A percentile compares a stretch with the other conserved stretches of the same genome.
These are phyloP conservation scores for Acanthosoma haemorrhoidale DNA, from an alignment of 2,888 invertebrate genomes.

Conservation along the genomic window DNA sequence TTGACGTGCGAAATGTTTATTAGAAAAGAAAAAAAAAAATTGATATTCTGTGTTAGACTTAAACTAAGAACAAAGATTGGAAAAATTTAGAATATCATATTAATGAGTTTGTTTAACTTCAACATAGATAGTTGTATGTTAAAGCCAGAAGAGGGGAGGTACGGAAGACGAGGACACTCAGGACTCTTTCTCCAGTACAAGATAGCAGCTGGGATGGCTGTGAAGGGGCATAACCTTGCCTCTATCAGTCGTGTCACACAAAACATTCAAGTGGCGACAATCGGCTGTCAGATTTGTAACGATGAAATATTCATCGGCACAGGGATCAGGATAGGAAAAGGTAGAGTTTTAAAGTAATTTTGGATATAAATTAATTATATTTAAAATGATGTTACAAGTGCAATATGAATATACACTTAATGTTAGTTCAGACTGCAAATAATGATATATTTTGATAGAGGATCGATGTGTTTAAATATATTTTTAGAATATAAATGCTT, in stretches of 20 bases:
- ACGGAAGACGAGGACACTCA: constrained; percentile 38
- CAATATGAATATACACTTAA: too few species aligned
- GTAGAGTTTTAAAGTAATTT: too few species aligned
- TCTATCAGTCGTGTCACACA: neutral
- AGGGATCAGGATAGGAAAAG: neutral
- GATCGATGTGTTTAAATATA: too few species aligned
- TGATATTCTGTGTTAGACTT: too few species aligned
- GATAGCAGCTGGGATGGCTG: constrained; percentile 42
- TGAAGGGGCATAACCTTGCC: constrained; percentile 48
- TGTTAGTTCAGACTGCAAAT: too few species aligned
- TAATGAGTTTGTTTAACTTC: too few species aligned
- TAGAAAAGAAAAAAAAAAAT: too few species aligned
- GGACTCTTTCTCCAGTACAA: constrained; percentile 53
- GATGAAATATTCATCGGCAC: neutral
- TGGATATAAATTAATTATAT: too few species aligned
- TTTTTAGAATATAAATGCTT: too few species aligned
- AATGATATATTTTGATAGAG: too few species aligned
- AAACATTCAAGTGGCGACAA: neutral
- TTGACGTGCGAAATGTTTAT: too few species aligned
- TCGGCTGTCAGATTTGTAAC: neutral
- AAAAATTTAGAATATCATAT: neutral
- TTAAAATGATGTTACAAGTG: too few species aligned
- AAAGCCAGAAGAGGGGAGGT: neutral
- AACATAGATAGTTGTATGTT: neutral
- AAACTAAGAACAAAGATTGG: neutral